phyloP scores from a whole-genome alignment of 1,140 invertebrate genomes.

The Ooceraea biroi region DNA sequence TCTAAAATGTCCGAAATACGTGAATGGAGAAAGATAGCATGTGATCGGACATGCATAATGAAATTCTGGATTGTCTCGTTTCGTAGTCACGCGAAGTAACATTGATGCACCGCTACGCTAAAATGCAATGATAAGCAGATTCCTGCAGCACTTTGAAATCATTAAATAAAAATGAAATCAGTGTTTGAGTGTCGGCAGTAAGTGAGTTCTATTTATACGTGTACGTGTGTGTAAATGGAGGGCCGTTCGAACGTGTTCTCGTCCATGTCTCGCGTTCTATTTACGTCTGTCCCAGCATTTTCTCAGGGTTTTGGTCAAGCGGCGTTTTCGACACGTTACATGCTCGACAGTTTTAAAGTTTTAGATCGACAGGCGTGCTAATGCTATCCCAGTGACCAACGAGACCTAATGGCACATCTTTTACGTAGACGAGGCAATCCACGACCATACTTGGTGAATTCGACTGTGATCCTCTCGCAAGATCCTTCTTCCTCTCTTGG shows the following conservation, averaged over 20 bases:
- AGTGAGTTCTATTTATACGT: background rate
- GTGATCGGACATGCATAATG: background rate
- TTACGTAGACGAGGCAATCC: slow-evolving; percentile 46
- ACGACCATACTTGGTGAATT: slow-evolving; percentile 55
- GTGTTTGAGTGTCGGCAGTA: background rate
- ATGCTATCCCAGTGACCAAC: slow-evolving; percentile 42
- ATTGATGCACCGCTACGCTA: background rate
- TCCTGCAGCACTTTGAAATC: background rate
- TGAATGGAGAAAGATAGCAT: background rate
- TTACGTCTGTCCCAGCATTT: background rate
- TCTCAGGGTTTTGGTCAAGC: slow-evolving; percentile 19
- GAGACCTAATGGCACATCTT: slow-evolving; percentile 66
- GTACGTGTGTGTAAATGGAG: background rate
- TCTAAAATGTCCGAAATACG: slow-evolving; percentile 19
- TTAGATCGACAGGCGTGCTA: slow-evolving; percentile 61
- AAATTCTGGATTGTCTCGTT: background rate
- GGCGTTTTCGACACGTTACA: slow-evolving; percentile 35
- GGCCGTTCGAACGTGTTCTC: background rate
- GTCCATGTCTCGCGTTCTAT: background rate
- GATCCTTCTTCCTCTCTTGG: slow-evolving; percentile 26
- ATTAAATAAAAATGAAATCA: background rate
- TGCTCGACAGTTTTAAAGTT: slow-evolving; percentile 49
- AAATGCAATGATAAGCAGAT: background rate
- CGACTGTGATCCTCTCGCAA: slow-evolving; percentile 62
- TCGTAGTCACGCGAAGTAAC: background rate